Evolutionary conservation across 2,797 vertebrate genomes (phyloP).

Genomic region (Rhinophrynus dorsalis): DNA sequence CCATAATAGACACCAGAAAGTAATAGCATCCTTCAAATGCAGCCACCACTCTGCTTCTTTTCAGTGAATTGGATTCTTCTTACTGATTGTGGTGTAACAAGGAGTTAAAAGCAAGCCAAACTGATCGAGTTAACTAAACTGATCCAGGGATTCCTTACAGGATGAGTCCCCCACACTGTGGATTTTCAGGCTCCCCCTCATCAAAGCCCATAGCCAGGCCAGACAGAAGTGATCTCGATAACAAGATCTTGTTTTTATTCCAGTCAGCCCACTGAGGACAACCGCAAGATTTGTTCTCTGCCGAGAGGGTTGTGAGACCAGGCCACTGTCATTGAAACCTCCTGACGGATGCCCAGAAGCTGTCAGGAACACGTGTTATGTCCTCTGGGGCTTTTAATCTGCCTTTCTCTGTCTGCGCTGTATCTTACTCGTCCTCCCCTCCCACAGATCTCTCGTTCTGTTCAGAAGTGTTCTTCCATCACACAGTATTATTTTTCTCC

Average conservation of each 20-base stretch:
- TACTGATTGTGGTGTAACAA: not conserved
- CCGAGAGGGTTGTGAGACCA: conserved; percentile 38
- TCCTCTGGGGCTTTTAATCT: conserved; percentile 49
- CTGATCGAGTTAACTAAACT: not conserved
- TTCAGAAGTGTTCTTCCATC: not conserved
- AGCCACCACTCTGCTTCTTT: not conserved
- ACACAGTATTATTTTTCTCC: not conserved
- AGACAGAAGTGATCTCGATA: not conserved
- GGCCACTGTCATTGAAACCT: conserved; percentile 56
- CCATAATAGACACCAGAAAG: too few species aligned
- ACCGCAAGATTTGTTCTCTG: not conserved
- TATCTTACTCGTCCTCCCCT: conserved; percentile 24
- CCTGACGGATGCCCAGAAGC: conserved; percentile 53
- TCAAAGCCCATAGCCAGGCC: not conserved
- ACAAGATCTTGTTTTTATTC: not conserved
- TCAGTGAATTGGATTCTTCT: not conserved
- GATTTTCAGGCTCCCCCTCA: not conserved
- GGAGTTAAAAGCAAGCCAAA: not conserved
- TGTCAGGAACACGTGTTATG: conserved; percentile 60
- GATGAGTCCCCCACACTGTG: not conserved
- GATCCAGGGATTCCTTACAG: not conserved
- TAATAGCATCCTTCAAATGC: too few species aligned
- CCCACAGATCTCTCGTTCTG: not conserved
- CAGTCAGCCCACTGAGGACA: conserved; percentile 1
- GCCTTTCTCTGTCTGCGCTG: conserved; percentile 34